Conservation (phyloP, 2,113 vertebrate species). For the Clupea harengus region DNA sequence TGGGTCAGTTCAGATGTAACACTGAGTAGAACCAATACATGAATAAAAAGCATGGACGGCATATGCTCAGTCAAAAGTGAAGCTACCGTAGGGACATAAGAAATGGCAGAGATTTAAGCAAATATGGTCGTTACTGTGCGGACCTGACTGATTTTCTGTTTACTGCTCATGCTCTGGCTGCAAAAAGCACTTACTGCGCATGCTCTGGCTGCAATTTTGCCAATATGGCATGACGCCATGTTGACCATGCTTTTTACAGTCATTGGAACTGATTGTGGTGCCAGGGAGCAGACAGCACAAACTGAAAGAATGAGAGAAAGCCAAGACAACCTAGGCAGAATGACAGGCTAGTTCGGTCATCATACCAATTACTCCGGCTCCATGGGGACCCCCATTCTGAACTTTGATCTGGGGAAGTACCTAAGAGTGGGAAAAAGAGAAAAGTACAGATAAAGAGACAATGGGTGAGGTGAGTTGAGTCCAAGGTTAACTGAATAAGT, state of each 20-base stretch:
- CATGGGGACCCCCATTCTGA: conserved; percentile 78
- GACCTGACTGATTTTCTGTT: too few relatives aligned
- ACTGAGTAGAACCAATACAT: neutral
- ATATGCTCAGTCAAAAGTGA: too few relatives aligned
- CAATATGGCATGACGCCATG: too few relatives aligned
- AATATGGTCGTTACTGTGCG: too few relatives aligned
- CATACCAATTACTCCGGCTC: conserved; percentile 91
- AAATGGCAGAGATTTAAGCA: too few relatives aligned
- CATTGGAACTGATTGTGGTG: too few relatives aligned
- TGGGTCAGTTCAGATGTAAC: neutral
- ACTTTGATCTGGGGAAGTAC: conserved; percentile 86
- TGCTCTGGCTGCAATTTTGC: too few relatives aligned
- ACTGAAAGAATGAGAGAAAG: neutral
- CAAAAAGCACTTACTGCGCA: too few relatives aligned
- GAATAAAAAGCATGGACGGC: too few relatives aligned
- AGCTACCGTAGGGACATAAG: too few relatives aligned
- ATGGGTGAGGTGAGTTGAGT: neutral
- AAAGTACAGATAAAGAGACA: neutral
- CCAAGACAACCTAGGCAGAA: neutral
- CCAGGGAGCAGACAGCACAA: neutral
- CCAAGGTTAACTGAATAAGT: neutral
- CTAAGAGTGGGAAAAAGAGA: conserved; percentile 62
- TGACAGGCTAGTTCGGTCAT: neutral
- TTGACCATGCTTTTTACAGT: too few relatives aligned
- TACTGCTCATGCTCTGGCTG: too few relatives aligned